Evolutionary conservation across 2,113 vertebrate species (phyloP).

Genomic region (Rhinichthys klamathensis): DNA sequence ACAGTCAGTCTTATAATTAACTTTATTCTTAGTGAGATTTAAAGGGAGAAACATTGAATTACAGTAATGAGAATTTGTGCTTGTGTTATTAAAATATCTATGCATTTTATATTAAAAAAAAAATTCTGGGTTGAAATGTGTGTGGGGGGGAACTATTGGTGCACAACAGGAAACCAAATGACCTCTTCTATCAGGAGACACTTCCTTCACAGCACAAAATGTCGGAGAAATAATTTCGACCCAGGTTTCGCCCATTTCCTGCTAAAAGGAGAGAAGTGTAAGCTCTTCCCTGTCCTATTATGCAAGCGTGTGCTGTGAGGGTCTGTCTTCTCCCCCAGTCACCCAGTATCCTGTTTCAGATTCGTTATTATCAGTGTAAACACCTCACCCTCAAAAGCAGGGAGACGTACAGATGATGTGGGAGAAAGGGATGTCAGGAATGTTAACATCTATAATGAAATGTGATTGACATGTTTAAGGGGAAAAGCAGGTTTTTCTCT

Average conservation of each 20-base stretch:
- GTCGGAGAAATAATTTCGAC: conserved; percentile 84
- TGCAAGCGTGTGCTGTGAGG: conserved; percentile 55
- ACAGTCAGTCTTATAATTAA: not conserved
- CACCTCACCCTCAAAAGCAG: conserved; percentile 17
- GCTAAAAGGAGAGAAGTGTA: conserved; percentile 76
- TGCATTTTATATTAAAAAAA: not conserved
- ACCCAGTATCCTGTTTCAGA: conserved; percentile 30
- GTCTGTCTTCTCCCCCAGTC: conserved; percentile 25
- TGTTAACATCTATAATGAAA: not conserved
- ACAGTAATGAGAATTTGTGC: not conserved
- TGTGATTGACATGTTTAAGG: not conserved
- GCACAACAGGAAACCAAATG: conserved; percentile 92
- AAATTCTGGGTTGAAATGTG: no score
- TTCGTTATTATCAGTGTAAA: conserved; percentile 22
- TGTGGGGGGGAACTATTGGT: conserved; percentile 51
- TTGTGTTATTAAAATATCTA: not conserved
- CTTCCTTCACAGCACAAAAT: conserved; percentile 87
- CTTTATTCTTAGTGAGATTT: not conserved
- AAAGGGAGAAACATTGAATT: not conserved
- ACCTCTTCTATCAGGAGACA: conserved; percentile 87
- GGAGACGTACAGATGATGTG: not conserved
- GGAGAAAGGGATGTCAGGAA: not conserved
- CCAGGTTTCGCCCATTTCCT: conserved; percentile 93
- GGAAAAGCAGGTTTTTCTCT: not conserved
- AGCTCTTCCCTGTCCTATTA: conserved; percentile 70